Percentiles rank a stretch among this genome's conserved stretches.
These are phyloP conservation scores for Biston stratarius DNA, from an alignment of 2,888 invertebrate species.

Conservation along the genomic window DNA sequence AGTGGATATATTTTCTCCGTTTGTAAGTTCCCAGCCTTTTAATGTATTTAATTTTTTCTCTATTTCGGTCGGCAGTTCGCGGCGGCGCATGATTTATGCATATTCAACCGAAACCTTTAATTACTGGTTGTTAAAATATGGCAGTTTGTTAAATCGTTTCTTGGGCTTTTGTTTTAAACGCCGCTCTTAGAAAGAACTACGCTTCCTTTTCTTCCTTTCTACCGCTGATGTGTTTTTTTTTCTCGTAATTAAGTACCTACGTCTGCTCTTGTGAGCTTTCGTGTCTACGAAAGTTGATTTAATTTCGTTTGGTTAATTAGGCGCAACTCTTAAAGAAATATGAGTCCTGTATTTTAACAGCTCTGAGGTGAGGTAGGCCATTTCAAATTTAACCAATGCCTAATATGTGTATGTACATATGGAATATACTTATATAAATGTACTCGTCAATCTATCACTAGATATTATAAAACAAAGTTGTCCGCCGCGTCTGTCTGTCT, in stretches of 20 bases:
- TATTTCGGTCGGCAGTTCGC: conserved; percentile 86
- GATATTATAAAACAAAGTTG: too few relatives aligned
- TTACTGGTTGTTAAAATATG: conserved; percentile 87
- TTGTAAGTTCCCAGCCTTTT: conserved; percentile 69
- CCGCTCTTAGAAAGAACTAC: conserved; percentile 66
- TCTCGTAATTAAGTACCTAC: conserved; percentile 48
- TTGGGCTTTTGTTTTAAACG: conserved; percentile 82
- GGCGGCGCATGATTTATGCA: conserved; percentile 86
- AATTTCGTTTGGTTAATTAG: neutral
- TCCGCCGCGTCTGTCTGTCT: too few relatives aligned
- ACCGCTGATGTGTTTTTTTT: conserved; percentile 56
- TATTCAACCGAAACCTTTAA: conserved; percentile 85
- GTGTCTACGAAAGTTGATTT: conserved; percentile 11
- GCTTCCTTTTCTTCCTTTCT: conserved; percentile 68
- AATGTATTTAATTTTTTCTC: conserved; percentile 86
- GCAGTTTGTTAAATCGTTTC: conserved; percentile 85
- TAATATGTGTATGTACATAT: too few relatives aligned
- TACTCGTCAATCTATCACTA: too few relatives aligned
- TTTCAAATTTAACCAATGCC: too few relatives aligned
- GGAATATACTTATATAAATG: too few relatives aligned
- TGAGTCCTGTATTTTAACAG: neutral
- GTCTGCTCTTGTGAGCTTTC: conserved; percentile 26
- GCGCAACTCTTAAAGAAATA: neutral
- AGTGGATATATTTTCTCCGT: conserved; percentile 54
- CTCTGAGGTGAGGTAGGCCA: too few relatives aligned